Evolutionary conservation across 1,140 invertebrate species (phyloP), one percentile per base, ranked within the genome.

Genomic region (Drosophila pruinosa): DNA sequence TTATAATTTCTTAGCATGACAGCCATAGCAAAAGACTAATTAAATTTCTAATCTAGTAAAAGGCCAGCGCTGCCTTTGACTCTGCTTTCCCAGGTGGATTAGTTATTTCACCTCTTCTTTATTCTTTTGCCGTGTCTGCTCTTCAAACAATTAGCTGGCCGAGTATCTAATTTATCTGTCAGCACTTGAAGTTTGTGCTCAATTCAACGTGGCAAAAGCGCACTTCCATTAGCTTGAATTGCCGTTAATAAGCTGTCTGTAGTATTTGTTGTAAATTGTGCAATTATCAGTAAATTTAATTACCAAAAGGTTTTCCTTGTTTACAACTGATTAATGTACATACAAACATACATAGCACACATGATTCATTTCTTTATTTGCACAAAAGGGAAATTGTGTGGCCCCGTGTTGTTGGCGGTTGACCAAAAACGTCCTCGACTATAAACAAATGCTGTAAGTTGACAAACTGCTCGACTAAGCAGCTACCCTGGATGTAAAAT

Each of bases 11-110:
- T 58, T 65, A 50, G 26, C 61, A 41, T 39, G 69, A 64, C 50
- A 70, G 52, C 50, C 8, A 6, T 12, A 12, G 22, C n/a, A 39
- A 53, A 47, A 31, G 58, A 43, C 64, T 79, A 85, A 85, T 85
- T 85, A 65, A 58, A 79, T 76, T 85, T 85, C 68, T 73, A 78
- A 76, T 77, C 67, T 85, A 79, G 57, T 77, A 80, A 79, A 67
- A 80, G 68, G 62, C 56, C 68, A 73, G 50, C 54, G 39, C 21
- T 53, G 54, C 39, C 54, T 69, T 48, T 58, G 52, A 31, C 67
- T n/a, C n/a, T n/a, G n/a, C n/a, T n/a, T n/a, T n/a, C n/a, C n/a
- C n/a, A n/a, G n/a, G n/a, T n/a, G n/a, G n/a, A n/a, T n/a, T n/a
- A n/a, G n/a, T n/a, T n/a, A n/a, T n/a, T n/a, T n/a, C n/a, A n/a